Conservation (phyloP, 2,797 vertebrate species). For the Falco naumanni region DNA sequence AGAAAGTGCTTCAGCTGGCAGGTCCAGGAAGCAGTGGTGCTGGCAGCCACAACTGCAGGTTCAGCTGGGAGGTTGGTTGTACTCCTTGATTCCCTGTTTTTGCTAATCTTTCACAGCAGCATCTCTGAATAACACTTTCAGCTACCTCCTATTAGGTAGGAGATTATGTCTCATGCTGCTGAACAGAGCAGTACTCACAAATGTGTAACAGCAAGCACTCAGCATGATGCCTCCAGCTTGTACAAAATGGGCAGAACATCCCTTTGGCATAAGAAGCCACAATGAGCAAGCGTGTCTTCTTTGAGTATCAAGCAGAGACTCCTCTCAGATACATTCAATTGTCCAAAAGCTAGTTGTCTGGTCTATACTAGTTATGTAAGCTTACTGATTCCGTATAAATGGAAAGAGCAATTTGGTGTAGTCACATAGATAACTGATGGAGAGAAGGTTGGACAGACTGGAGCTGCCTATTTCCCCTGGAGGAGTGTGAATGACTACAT, state of each 20-base stretch:
- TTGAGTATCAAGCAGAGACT: neutral
- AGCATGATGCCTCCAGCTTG: neutral
- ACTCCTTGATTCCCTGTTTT: neutral
- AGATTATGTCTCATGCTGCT: neutral
- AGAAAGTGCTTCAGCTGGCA: neutral
- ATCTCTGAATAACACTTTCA: neutral
- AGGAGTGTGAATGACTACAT: neutral
- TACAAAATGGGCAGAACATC: neutral
- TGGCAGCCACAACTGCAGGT: neutral
- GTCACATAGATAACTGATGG: rapidly evolving
- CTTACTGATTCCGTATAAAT: neutral
- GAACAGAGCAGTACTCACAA: neutral
- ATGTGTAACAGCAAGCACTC: neutral
- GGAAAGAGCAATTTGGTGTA: neutral
- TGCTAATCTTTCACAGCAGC: neutral
- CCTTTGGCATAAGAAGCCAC: neutral
- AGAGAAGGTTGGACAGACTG: neutral
- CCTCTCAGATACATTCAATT: neutral
- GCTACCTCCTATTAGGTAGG: neutral
- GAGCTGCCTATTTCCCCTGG: neutral
- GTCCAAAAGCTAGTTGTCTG: neutral
- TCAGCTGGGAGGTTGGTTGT: neutral
- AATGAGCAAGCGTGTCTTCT: neutral
- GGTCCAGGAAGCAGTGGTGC: neutral
- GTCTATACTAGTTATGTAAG: neutral